phyloP scores from a whole-genome alignment of 2,888 invertebrate species.

The Lymantria dispar region DNA sequence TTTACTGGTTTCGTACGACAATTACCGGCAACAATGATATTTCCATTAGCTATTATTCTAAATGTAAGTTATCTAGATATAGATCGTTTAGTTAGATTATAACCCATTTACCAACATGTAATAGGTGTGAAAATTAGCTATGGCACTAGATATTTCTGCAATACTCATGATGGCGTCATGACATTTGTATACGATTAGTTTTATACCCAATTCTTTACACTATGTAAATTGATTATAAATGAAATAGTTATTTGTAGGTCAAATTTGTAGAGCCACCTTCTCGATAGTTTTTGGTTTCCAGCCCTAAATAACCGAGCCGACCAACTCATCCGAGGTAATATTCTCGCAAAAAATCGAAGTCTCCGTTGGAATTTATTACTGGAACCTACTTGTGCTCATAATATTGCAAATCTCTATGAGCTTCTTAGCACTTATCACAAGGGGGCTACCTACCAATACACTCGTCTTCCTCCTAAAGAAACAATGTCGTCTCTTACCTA shows the following conservation, averaged over 20 bases:
- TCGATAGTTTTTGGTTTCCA: no score
- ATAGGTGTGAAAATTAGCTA: slow-evolving; percentile 16
- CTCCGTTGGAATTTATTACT: no score
- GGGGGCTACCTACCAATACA: no score
- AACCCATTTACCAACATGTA: slow-evolving; percentile 6
- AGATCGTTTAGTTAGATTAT: slow-evolving; percentile 35
- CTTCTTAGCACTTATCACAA: no score
- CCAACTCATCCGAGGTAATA: no score
- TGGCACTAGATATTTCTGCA: background rate
- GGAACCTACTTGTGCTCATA: no score
- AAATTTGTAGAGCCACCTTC: no score
- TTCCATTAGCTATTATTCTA: slow-evolving; percentile 58
- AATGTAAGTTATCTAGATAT: slow-evolving; percentile 46
- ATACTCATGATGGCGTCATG: background rate
- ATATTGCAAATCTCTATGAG: no score
- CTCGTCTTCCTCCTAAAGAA: no score
- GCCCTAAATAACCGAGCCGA: no score
- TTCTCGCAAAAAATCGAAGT: no score
- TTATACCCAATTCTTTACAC: background rate
- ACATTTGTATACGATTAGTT: background rate
- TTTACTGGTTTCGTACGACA: slow-evolving; percentile 63
- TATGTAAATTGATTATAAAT: background rate
- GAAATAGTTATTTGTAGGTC: background rate
- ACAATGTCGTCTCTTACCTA: no score
- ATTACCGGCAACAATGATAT: slow-evolving; percentile 68